Conservation (phyloP, 1,140 invertebrate species). For the Conopomorpha cramerella region DNA sequence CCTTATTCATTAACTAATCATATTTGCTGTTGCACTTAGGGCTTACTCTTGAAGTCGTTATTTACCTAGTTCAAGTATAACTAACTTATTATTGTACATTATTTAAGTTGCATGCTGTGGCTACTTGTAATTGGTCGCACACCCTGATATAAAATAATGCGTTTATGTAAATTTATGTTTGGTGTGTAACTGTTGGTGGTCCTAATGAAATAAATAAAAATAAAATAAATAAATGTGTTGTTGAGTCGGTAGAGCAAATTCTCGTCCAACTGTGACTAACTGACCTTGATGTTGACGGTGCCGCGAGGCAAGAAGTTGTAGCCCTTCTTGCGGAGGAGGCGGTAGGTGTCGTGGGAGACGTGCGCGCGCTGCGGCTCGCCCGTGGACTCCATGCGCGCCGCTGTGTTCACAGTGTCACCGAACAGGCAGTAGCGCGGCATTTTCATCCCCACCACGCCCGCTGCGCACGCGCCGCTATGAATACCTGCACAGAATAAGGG, state of each 20-base stretch:
- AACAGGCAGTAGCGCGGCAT: conserved; percentile 89
- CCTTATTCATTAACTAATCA: no score
- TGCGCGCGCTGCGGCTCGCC: conserved; percentile 76
- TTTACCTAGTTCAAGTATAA: no score
- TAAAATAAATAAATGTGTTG: no score
- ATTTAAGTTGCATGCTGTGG: no score
- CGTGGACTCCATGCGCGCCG: conserved; percentile 71
- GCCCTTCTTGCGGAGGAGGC: conserved; percentile 69
- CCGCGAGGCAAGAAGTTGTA: conserved; percentile 73
- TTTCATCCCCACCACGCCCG: conserved; percentile 86
- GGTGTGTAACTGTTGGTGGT: background rate
- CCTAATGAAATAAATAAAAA: background rate
- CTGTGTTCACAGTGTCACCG: conserved; percentile 85
- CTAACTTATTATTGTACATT: no score
- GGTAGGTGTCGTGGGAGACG: conserved; percentile 69
- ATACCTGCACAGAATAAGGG: no score
- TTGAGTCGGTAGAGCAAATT: no score
- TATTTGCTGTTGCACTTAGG: no score
- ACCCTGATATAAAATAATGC: background rate
- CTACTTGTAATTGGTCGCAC: background rate
- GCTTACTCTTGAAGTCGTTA: no score
- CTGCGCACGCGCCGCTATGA: conserved; percentile 65
- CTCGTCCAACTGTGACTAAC: no score
- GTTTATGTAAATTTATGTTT: background rate
- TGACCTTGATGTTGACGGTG: conserved; percentile 71